A percentile compares a stretch with the other conserved stretches of the same genome.
These are phyloP conservation scores for Todus mexicanus DNA, from an alignment of 2,797 vertebrate species.

Conservation along the genomic window DNA sequence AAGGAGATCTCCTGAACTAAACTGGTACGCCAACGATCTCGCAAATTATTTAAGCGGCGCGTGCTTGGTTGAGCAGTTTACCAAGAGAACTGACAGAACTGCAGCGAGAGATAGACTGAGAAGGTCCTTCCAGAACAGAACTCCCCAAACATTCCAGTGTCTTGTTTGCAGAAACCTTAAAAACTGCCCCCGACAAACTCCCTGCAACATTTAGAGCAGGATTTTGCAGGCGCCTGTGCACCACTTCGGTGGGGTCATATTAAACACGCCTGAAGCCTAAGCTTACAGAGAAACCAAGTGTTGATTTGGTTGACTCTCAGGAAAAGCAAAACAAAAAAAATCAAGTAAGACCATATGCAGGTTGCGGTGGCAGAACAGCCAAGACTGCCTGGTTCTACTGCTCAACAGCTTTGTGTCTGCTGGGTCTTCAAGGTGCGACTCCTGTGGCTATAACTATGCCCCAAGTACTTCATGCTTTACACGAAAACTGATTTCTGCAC, in stretches of 20 bases:
- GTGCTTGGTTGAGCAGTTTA: background rate
- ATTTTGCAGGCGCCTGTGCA: background rate
- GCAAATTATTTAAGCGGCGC: background rate
- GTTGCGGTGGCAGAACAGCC: background rate
- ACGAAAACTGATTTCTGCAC: background rate
- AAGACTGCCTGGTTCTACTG: background rate
- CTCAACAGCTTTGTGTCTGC: background rate
- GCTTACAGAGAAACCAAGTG: background rate
- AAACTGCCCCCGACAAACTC: background rate
- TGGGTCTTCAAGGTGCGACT: background rate
- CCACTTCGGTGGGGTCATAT: background rate
- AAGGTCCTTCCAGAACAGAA: background rate
- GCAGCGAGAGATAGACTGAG: background rate
- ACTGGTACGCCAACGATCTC: background rate
- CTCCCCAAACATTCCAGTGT: background rate
- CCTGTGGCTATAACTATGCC: background rate
- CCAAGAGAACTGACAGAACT: background rate
- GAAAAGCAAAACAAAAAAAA: background rate
- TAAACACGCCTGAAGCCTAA: background rate
- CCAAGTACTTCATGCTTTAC: background rate
- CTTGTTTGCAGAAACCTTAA: background rate
- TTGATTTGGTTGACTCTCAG: background rate
- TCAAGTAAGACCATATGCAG: background rate
- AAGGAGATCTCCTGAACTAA: background rate
- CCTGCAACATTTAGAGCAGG: background rate